Percentiles rank a stretch among this genome's conserved stretches.
These are phyloP conservation scores for Caerostris darwini DNA, from an alignment of 1,140 invertebrate genomes.

Conservation along the genomic window DNA sequence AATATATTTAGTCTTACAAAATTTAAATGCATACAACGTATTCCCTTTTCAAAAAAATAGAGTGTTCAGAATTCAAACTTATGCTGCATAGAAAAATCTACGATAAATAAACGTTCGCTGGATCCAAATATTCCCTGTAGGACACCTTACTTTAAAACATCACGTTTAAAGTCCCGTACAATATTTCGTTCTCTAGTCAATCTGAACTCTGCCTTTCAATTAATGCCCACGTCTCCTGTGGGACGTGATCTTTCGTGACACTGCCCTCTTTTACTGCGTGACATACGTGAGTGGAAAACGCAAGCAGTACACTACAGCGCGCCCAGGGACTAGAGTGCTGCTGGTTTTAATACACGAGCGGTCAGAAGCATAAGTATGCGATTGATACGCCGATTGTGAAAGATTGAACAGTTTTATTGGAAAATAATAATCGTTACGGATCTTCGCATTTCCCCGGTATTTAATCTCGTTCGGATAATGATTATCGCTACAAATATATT, in stretches of 20 bases:
- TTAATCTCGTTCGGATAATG: too few species aligned
- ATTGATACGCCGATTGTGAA: not conserved
- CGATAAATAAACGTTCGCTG: too few species aligned
- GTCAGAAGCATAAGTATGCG: not conserved
- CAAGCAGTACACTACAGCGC: not conserved
- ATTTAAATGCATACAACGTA: too few species aligned
- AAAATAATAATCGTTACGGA: not conserved
- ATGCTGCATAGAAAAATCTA: too few species aligned
- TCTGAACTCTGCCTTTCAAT: not conserved
- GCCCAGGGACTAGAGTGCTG: not conserved
- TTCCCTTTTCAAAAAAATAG: too few species aligned
- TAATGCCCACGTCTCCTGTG: slow-evolving; percentile 5
- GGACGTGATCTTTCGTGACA: slow-evolving; percentile 42
- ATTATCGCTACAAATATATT: too few species aligned
- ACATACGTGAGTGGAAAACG: not conserved
- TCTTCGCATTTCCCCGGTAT: too few species aligned
- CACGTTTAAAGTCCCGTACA: not conserved
- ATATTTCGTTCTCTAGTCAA: slow-evolving; percentile 32
- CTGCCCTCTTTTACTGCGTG: not conserved
- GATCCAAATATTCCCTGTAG: not conserved
- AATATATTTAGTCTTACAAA: too few species aligned
- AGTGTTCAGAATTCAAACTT: too few species aligned
- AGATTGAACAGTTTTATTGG: not conserved
- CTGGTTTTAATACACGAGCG: not conserved
- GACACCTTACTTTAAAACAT: not conserved